These are phyloP conservation scores for Xerus inauris DNA, from an alignment of 2,113 vertebrate species.

Conservation along the genomic window DNA sequence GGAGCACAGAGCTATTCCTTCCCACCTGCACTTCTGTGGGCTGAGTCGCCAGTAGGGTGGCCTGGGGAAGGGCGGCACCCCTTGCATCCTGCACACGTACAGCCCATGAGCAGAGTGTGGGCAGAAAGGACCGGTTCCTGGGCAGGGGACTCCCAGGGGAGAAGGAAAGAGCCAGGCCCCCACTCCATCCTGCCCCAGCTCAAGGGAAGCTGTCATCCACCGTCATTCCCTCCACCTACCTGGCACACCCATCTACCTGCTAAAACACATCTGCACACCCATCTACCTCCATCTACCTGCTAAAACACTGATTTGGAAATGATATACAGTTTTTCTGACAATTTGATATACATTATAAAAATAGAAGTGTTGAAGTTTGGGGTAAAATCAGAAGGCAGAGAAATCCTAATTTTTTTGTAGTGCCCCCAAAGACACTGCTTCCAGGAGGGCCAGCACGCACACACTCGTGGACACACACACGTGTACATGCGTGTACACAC, in stretches of 20 bases:
- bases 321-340: not conserved
- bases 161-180: constrained; percentile 55
- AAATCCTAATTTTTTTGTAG: not conserved
- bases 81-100: constrained; percentile 63
- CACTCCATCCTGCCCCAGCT: constrained; percentile 53
- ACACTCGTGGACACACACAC: no score
- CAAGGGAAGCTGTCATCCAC: constrained; percentile 93
- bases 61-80: not conserved
- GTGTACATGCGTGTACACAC: no score
- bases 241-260: constrained; percentile 90
- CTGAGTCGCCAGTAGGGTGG: not conserved
- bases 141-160: constrained; percentile 54
- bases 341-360: not conserved
- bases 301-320: no score
- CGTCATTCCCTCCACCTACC: constrained; percentile 93
- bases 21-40: not conserved
- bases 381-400: not conserved
- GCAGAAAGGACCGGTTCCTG: constrained; percentile 8
- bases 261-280: no score
- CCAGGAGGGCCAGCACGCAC: accelerated
- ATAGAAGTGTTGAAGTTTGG: not conserved
- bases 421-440: not conserved
- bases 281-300: no score
- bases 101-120: constrained; percentile 69
- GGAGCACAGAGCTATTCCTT: not conserved